Evolutionary conservation across 2,888 invertebrate genomes (phyloP).

Genomic region (Trissolcus brochymenae): DNA sequence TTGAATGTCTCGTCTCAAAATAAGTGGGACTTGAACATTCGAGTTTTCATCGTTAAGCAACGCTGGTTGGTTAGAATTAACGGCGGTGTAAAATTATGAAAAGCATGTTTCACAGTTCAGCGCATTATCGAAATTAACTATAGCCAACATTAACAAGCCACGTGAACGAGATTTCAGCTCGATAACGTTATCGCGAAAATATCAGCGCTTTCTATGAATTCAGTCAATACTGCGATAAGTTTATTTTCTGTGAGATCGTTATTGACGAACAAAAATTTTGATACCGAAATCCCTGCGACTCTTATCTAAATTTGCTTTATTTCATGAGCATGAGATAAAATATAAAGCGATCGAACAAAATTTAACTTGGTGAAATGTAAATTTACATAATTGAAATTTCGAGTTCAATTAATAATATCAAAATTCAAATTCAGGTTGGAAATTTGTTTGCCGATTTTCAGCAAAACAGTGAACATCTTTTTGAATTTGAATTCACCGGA

Average conservation of each 20-base stretch:
- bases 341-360: not conserved
- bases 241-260: slow-evolving; percentile 18
- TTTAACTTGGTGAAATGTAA: too few relatives aligned
- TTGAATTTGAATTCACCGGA: not conserved
- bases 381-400: too few relatives aligned
- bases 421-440: too few relatives aligned
- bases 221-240: slow-evolving; percentile 9
- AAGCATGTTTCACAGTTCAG: not conserved
- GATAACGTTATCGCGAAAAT: slow-evolving; percentile 5
- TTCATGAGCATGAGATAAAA: not conserved
- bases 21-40: not conserved
- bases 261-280: slow-evolving; percentile 15
- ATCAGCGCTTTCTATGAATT: slow-evolving; percentile 9
- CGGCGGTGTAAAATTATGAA: slow-evolving; percentile 5
- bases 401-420: too few relatives aligned
- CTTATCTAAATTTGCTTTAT: slow-evolving; percentile 20
- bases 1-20: too few relatives aligned
- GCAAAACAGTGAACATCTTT: too few relatives aligned
- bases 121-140: slow-evolving; percentile 18
- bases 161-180: slow-evolving; percentile 12
- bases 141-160: slow-evolving; percentile 27
- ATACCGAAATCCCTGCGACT: slow-evolving; percentile 2
- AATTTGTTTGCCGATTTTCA: too few relatives aligned
- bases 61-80: slow-evolving; percentile 4
- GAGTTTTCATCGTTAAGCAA: not conserved